A percentile compares a stretch with the other conserved stretches of the same genome.
Conservation (phyloP, 2,888 invertebrate genomes). For the Oasisia sp. region DNA sequence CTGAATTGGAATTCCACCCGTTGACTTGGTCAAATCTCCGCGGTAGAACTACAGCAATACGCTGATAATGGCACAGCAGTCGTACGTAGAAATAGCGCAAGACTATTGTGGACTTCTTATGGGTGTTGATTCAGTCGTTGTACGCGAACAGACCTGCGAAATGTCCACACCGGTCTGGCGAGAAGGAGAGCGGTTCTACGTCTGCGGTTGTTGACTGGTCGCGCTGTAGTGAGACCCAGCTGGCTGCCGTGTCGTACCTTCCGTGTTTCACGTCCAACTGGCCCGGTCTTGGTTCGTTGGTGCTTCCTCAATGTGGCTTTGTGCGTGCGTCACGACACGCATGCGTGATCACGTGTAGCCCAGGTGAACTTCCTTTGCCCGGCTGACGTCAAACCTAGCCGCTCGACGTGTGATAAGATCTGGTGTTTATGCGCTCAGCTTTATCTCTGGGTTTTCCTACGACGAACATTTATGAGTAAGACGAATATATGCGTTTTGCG, state of each 20-base stretch:
- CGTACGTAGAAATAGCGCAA: too few relatives aligned
- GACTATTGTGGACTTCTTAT: not conserved
- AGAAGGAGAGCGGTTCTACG: too few relatives aligned
- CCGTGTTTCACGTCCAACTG: not conserved
- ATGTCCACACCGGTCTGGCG: too few relatives aligned
- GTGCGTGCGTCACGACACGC: not conserved
- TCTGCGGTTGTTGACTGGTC: too few relatives aligned
- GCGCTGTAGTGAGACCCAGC: too few relatives aligned
- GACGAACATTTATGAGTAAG: too few relatives aligned
- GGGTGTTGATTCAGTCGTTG: not conserved
- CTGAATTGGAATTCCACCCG: not conserved
- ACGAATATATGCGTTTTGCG: too few relatives aligned
- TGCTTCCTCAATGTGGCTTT: not conserved
- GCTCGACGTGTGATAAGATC: too few relatives aligned
- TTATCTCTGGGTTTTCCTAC: too few relatives aligned
- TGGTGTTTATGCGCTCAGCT: too few relatives aligned
- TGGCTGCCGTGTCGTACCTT: not conserved
- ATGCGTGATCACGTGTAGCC: not conserved
- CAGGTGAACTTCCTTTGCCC: not conserved
- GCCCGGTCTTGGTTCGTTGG: not conserved
- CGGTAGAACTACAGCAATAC: too few relatives aligned
- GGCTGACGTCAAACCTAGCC: not conserved
- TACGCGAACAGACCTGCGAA: not conserved
- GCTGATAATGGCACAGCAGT: too few relatives aligned
- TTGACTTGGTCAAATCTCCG: not conserved